Base-by-base conservation (phyloP, 2,888 invertebrate genomes). In the Hartigia nigra region DNA sequence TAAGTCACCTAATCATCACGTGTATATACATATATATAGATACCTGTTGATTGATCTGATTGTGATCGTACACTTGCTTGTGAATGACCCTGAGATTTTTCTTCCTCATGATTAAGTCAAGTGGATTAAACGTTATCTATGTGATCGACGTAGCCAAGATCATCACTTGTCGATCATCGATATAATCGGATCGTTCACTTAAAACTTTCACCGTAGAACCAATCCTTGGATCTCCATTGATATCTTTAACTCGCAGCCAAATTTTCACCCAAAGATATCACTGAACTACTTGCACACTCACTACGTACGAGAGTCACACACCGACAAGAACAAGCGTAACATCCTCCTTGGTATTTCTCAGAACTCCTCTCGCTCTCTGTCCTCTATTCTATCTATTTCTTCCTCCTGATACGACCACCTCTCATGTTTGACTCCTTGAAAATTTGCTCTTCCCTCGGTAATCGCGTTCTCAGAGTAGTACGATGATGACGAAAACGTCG, bases 61-160 rank as follows among this genome's bases (percentile, higher is more conserved):
- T 82, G 80, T 85, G 86, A 75, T 89, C 86, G 85, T 85, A 87
- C 82, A 87, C 85, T 83, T 91, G 89, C 78, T 91, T 91, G 82
- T 91, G 91, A 79, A 91, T 80, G 76, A 91, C 90, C 79, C 89
- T 86, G 14, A 88, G 86, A 77, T 91, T 91, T 85, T 91, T 91
- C 83, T 91, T 91, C 89, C 91, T 91, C 91, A 91, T 91, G 78
- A 76, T 80, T 37, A 37, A 31, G 75, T 75, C 31, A 75, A 72
- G 32, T 72, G 31, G 31, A 72, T 32, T 9, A 5, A 31, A 34
- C n/a, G n/a, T 31, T 34, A 12, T 2, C 72, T 35, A 14, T 55
- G 9, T 23, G 55, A 23, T 14, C 55, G 55, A 55, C 23, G 9
- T 23, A 55, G 55, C 55, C 55, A 55, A 55, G 23, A 9, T 34